Evolutionary conservation across 2,888 invertebrate species (phyloP), one percentile per base, ranked within the genome.

Genomic region (Emmelina monodactyla): DNA sequence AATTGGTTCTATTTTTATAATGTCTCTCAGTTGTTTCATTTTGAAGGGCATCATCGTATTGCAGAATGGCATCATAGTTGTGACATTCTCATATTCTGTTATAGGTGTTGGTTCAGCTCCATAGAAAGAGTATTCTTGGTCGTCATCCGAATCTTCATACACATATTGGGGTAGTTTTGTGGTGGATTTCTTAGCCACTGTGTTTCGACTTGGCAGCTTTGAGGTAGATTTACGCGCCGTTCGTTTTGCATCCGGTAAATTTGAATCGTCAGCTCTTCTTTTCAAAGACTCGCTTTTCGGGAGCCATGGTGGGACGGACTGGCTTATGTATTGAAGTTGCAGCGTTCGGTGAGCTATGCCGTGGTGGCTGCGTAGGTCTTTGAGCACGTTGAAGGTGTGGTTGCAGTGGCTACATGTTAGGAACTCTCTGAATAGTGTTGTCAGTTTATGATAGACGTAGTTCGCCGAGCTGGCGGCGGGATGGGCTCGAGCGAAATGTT

Each of bases 61-160:
- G 19, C 72, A 76, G 33, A 85, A 66, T 0, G 83, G 71, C 62
- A 85, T 79, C 1, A 71, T 62, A 0, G 83, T 80, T 2, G 64
- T 82, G 1, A 85, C 65, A 5, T 71, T 62, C 0, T 57, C 52
- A 30, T 72, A 60, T 34, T 76, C 54, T 1, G 75, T 60, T 1
- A 75, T 50, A 0, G 64, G 49, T 0, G 49, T 49, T 0, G 82
- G 71, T 36, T 54, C 60, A 1, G 58, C 53, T 0, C 83, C 82
- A 35, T 85, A 86, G 45, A 65, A 82, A 0, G 84, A 83, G 43
- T 59, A 79, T 22, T 64, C 68, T 1, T 16, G 29, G 13, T 42
- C 43, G 1, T 40, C 46, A 1, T 45, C 46, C 1, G 38, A 31
- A 4, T 45, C 42, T 13, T 19, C 13, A 10, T 32, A 12, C 1